phyloP scores from a whole-genome alignment of 2,888 invertebrate genomes.

The Lasioglossum oenotherae region DNA sequence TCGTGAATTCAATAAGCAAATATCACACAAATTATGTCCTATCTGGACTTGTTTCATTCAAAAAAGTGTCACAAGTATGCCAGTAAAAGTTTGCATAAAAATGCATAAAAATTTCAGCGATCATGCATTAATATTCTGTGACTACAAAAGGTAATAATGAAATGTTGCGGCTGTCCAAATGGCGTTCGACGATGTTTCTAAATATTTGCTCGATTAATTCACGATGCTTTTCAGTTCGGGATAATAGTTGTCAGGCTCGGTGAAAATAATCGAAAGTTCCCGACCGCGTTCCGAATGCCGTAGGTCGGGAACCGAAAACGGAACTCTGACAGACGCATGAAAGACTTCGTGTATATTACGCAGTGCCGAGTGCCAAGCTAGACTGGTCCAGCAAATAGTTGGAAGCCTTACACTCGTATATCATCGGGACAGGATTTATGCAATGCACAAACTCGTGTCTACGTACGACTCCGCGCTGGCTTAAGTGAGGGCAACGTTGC shows the following conservation, averaged over 20 bases:
- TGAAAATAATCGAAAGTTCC: constrained; percentile 12
- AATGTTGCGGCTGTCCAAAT: neutral
- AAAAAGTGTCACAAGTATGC: too few relatives aligned
- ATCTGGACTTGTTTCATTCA: too few relatives aligned
- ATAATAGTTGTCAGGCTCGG: neutral
- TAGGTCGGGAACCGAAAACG: constrained; percentile 35
- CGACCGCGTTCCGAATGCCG: neutral
- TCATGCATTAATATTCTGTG: neutral
- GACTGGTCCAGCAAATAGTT: constrained; percentile 76
- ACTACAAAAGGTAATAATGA: neutral
- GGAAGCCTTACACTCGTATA: constrained; percentile 70
- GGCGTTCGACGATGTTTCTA: neutral
- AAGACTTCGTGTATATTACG: constrained; percentile 31
- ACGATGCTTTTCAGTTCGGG: neutral
- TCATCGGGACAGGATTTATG: constrained; percentile 72
- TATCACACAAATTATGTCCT: too few relatives aligned
- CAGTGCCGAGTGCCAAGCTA: constrained; percentile 59
- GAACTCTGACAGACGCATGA: constrained; percentile 18
- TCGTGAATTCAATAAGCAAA: too few relatives aligned
- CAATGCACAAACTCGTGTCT: constrained; percentile 65
- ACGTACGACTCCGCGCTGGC: constrained; percentile 54
- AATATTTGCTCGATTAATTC: neutral
- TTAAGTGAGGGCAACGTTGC: constrained; percentile 55
- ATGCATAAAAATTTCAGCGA: neutral
- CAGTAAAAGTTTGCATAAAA: too few relatives aligned